Evolutionary conservation across 1,140 invertebrate genomes (phyloP).

Genomic region (Cydia pomonella): DNA sequence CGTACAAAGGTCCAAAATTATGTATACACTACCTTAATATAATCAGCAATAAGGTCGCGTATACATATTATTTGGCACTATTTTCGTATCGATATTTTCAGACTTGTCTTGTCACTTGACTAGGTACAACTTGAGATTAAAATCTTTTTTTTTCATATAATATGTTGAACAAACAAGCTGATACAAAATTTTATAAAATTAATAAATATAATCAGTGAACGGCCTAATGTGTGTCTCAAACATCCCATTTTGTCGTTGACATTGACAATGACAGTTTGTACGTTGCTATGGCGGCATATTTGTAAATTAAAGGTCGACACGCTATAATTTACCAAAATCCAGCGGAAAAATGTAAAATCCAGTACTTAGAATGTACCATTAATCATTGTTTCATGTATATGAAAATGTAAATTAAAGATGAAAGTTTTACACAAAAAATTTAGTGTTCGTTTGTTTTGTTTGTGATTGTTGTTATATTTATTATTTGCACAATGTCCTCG

Average conservation of each 20-base stretch:
- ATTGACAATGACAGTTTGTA: conserved; percentile 29
- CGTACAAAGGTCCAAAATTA: too few relatives aligned
- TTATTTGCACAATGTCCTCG: conserved; percentile 3
- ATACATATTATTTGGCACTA: too few relatives aligned
- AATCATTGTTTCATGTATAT: background rate
- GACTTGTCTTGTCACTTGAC: too few relatives aligned
- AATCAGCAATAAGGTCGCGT: too few relatives aligned
- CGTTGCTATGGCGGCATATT: conserved; percentile 67
- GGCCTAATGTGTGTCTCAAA: background rate
- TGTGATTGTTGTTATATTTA: conserved; percentile 7
- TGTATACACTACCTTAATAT: too few relatives aligned
- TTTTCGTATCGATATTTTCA: too few relatives aligned
- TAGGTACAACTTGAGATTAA: too few relatives aligned
- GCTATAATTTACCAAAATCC: background rate
- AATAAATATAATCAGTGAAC: too few relatives aligned
- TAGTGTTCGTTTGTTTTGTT: conserved; percentile 4
- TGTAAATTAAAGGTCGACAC: conserved; percentile 33
- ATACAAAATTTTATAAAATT: too few relatives aligned
- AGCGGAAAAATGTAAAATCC: background rate
- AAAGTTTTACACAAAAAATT: background rate
- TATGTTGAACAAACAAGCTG: too few relatives aligned
- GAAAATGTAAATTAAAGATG: background rate
- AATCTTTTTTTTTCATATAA: too few relatives aligned
- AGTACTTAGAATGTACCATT: background rate
- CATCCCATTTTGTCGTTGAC: background rate